A percentile compares a stretch with the other conserved stretches of the same genome.
phyloP scores from a whole-genome alignment of 2,888 invertebrate genomes.

The Teleogryllus oceanicus region DNA sequence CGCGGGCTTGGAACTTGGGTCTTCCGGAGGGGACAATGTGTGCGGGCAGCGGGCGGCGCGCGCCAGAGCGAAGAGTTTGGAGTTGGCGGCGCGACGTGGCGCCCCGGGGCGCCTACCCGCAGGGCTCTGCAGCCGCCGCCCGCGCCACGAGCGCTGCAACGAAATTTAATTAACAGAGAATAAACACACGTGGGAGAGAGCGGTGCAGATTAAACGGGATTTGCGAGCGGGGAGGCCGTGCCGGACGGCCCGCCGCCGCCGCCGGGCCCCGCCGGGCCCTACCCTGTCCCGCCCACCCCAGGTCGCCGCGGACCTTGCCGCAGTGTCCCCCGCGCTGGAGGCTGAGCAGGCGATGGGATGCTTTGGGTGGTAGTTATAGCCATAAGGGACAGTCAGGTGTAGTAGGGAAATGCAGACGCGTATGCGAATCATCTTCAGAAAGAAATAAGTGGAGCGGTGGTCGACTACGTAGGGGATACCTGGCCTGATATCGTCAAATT shows the following conservation, averaged over 20 bases:
- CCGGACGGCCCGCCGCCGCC: not conserved
- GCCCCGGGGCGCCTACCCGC: too few relatives aligned
- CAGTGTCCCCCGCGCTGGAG: not conserved
- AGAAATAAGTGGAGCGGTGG: too few relatives aligned
- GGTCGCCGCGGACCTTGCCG: not conserved
- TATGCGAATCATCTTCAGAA: too few relatives aligned
- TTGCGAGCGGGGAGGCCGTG: not conserved
- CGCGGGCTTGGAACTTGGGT: too few relatives aligned
- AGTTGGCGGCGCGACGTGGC: too few relatives aligned
- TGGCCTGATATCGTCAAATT: too few relatives aligned
- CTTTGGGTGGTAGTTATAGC: not conserved
- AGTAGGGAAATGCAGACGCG: too few relatives aligned
- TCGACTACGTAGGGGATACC: too few relatives aligned
- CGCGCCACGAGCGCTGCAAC: constrained; percentile 26
- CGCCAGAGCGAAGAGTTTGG: too few relatives aligned
- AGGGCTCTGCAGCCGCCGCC: not conserved
- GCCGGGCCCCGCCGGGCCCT: not conserved
- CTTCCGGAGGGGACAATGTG: too few relatives aligned
- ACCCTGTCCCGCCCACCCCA: not conserved
- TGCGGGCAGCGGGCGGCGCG: too few relatives aligned
- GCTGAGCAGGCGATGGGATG: not conserved
- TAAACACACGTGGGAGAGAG: constrained; percentile 33
- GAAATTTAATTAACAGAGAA: constrained; percentile 37
- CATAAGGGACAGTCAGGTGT: too few relatives aligned
- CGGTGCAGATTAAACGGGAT: constrained; percentile 11